Evolutionary conservation across 2,113 vertebrate species (phyloP).

Genomic region (Suricata suricatta): DNA sequence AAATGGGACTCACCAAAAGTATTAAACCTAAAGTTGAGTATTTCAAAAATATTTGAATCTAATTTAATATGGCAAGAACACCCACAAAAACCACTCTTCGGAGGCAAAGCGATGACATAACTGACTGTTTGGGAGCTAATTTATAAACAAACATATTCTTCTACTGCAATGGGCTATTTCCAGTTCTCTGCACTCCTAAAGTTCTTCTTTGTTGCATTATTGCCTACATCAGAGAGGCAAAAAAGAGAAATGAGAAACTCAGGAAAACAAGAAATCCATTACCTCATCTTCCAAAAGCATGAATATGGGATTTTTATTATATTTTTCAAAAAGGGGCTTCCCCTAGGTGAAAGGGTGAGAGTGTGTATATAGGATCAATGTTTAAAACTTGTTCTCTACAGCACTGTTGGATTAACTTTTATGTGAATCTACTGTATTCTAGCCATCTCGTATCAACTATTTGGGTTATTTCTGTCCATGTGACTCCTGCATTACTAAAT

Average conservation of each 20-base stretch:
- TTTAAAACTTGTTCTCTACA: not conserved
- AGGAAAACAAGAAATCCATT: not conserved
- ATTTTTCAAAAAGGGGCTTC: not conserved
- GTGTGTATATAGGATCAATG: not conserved
- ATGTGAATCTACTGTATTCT: not conserved
- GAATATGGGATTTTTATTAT: not conserved
- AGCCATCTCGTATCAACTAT: not conserved
- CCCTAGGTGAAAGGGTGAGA: accelerated
- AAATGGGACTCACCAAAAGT: not conserved
- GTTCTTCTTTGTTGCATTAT: not conserved
- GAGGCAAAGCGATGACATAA: not conserved
- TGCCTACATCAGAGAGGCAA: not conserved
- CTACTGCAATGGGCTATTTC: not conserved
- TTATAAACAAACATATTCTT: not conserved
- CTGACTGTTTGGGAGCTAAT: not conserved
- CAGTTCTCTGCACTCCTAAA: not conserved
- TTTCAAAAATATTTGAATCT: not conserved
- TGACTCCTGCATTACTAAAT: not conserved
- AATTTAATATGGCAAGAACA: not conserved
- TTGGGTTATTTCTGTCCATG: not conserved
- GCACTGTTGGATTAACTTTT: not conserved
- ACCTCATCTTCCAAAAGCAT: not conserved
- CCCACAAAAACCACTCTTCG: not conserved
- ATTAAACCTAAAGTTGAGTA: not conserved
- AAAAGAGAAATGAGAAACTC: not conserved